A percentile compares a stretch with the other conserved stretches of the same genome.
These are phyloP conservation scores for Callithrix jacchus DNA, from an alignment of 2,113 vertebrate genomes.

Conservation along the genomic window DNA sequence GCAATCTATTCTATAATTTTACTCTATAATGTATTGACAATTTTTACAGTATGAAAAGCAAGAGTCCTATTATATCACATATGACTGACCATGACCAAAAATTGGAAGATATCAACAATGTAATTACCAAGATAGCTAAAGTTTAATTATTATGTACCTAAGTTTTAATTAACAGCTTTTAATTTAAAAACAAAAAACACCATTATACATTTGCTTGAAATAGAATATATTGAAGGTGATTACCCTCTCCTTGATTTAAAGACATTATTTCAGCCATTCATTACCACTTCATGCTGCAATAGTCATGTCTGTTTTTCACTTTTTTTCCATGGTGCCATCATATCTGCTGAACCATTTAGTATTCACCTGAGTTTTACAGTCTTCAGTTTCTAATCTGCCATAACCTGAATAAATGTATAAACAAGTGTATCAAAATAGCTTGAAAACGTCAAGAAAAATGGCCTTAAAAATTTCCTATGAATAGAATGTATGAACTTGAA, in stretches of 20 bases:
- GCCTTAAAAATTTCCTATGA: background rate
- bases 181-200: background rate
- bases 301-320: rapidly evolving
- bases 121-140: background rate
- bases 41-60: background rate
- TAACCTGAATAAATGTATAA: background rate
- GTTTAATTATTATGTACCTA: background rate
- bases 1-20: background rate
- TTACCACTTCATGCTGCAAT: background rate
- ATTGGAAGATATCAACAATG: background rate
- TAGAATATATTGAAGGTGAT: background rate
- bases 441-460: background rate
- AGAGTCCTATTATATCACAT: background rate
- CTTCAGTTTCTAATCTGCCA: background rate
- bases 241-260: background rate
- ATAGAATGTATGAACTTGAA: background rate
- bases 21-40: background rate
- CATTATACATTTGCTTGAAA: background rate
- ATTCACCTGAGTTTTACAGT: background rate
- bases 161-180: background rate
- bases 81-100: background rate
- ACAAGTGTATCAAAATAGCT: background rate
- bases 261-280: background rate
- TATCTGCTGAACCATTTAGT: background rate
- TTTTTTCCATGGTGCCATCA: background rate